Conservation (phyloP, 1,140 invertebrate species). For the Parapsyche elsis region DNA sequence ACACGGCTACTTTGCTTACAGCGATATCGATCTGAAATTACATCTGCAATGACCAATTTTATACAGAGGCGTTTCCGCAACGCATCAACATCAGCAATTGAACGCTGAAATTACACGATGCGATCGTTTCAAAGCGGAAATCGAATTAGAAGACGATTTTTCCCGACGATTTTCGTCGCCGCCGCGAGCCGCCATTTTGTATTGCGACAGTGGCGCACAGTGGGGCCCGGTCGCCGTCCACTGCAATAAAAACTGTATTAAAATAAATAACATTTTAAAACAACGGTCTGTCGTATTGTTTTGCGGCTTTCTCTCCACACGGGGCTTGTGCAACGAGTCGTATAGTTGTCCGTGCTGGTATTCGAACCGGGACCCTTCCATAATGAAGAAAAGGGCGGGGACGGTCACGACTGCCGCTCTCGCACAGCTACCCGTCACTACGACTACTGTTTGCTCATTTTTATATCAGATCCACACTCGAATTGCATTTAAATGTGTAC, state of each 20-base stretch:
- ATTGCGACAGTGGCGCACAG: neutral
- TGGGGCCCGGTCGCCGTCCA: neutral
- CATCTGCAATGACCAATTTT: slow-evolving; percentile 20
- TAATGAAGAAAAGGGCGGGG: slow-evolving; percentile 50
- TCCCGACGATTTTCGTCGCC: slow-evolving; percentile 4
- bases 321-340: neutral
- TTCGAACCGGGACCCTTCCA: slow-evolving; percentile 43
- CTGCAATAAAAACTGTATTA: neutral
- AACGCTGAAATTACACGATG: neutral
- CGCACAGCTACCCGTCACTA: slow-evolving; percentile 19
- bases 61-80: neutral
- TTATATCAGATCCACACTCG: neutral
- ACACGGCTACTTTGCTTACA: slow-evolving; percentile 15
- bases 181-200: slow-evolving; percentile 17
- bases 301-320: slow-evolving; percentile 38
- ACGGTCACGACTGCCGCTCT: slow-evolving; percentile 41
- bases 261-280: slow-evolving; percentile 26
- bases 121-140: too few relatives aligned
- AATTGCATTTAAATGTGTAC: neutral
- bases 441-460: slow-evolving; percentile 39
- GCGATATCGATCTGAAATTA: slow-evolving; percentile 37
- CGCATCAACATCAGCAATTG: neutral
- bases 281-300: slow-evolving; percentile 25
- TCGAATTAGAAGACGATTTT: neutral
- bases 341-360: slow-evolving; percentile 16